Evolutionary conservation across 1,140 invertebrate genomes (phyloP), one percentile per base, ranked within the genome.

Genomic region (Anagrus nilaparvatae): DNA sequence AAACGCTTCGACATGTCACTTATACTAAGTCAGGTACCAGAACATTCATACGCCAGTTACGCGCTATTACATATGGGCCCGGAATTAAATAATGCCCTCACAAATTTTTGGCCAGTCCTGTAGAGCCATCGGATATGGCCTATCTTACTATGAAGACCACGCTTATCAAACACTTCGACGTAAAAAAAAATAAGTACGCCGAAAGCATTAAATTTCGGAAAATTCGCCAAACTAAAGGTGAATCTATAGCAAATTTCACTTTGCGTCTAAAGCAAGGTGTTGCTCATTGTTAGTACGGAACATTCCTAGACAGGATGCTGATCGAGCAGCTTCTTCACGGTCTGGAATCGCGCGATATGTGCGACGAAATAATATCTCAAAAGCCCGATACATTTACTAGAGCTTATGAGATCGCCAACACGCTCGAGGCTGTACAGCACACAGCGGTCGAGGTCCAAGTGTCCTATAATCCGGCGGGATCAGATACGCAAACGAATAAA

Each of bases 1-100:
- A 27, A 6, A 27, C 24, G 24, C 6, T 27, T 27, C 24, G 12
- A 6, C 6, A 7, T 6, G 24, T 6, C 24, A 12, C 24, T 27
- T 6, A 27, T 7, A 6, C 24, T 27, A 12, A 27, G 24, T 12
- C 6, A 27, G 24, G 24, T 27, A 12, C 24, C 24, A 7, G 12
- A 27, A 12, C 6, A 27, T 27, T 12, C 6, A 27, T 12, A 27
- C 6, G 24, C 24, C 6, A 6, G 12, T 7, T 27, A 48, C 32
- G 48, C 48, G 19, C 50, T 44, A 17, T 42, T 50, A 1, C 37
- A 47, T 18, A 47, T 50, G 42, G 49, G 46, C 2, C 1, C 42
- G 3, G 46, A 50, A 33, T 28, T 51, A 4, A 48, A 51, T 16
- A 20, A 46, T 19, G 38, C 49, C 1, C 28, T 53, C 5, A 51